These are phyloP conservation scores for Rachycentron canadum DNA, from an alignment of 2,797 vertebrate genomes.

Conservation along the genomic window DNA sequence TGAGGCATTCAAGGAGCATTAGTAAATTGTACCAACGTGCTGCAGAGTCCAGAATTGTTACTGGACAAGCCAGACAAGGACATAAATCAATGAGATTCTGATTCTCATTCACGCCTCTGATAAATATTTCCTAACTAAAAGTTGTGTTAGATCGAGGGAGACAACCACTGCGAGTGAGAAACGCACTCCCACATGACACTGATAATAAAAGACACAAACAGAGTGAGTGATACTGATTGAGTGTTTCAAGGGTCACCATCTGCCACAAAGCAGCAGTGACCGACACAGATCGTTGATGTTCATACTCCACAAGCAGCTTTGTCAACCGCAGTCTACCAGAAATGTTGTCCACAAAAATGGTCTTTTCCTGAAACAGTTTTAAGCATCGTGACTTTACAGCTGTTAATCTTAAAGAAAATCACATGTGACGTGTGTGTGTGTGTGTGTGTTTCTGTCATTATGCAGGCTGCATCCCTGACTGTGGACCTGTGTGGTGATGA, in stretches of 20 bases:
- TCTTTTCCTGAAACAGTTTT: constrained; percentile 19
- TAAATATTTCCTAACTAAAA: neutral
- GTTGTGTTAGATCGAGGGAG: neutral
- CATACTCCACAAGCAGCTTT: neutral
- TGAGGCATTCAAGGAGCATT: too few species aligned
- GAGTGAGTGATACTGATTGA: constrained; percentile 27
- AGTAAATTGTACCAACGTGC: too few species aligned
- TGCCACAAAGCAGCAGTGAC: constrained; percentile 27
- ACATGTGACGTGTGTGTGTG: constrained; percentile 35
- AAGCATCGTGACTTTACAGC: constrained; percentile 17
- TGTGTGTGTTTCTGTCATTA: constrained; percentile 30
- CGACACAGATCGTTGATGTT: constrained; percentile 32
- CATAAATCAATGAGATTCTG: neutral
- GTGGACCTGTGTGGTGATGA: constrained; percentile 95
- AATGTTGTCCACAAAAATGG: constrained; percentile 12
- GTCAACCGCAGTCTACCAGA: constrained; percentile 36
- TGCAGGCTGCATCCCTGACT: constrained; percentile 94
- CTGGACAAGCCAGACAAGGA: too few species aligned
- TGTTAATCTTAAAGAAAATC: constrained; percentile 16
- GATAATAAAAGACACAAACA: constrained; percentile 5
- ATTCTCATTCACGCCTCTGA: neutral
- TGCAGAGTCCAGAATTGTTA: too few species aligned
- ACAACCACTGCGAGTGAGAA: neutral
- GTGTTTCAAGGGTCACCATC: constrained; percentile 28
- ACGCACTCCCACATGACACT: constrained; percentile 11